These are phyloP conservation scores for Plectropomus leopardus DNA, from an alignment of 2,113 vertebrate genomes.

Conservation along the genomic window DNA sequence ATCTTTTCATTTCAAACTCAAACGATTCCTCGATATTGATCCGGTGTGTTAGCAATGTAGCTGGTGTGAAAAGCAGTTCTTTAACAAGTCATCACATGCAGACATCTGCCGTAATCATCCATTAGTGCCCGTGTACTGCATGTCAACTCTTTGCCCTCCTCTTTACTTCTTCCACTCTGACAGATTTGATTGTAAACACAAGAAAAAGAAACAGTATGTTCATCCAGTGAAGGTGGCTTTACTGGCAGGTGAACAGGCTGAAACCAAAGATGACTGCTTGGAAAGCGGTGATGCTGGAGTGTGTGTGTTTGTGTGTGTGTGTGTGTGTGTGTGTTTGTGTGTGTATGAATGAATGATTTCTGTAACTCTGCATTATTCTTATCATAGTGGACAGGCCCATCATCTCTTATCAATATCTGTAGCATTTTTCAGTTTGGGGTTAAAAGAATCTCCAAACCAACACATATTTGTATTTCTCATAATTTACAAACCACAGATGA, in stretches of 20 bases:
- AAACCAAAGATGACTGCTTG: constrained; percentile 67
- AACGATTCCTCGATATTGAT: background rate
- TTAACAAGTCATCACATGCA: background rate
- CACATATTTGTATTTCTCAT: background rate
- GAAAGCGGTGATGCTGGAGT: constrained; percentile 26
- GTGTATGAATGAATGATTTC: background rate
- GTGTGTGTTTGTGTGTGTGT: background rate
- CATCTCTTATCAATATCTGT: background rate
- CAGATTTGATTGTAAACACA: constrained; percentile 48
- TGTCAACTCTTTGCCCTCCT: background rate
- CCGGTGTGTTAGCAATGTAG: background rate
- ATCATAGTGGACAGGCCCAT: background rate
- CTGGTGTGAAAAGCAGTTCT: background rate
- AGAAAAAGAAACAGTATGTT: background rate
- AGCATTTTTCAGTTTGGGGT: background rate
- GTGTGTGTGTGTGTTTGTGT: background rate
- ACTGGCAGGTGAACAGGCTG: constrained; percentile 14
- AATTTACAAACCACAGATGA: background rate
- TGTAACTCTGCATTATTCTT: background rate
- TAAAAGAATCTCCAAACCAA: background rate
- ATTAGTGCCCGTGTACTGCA: constrained; percentile 34
- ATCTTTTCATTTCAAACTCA: no score
- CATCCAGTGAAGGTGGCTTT: background rate
- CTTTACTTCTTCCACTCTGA: constrained; percentile 26
- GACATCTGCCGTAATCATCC: background rate